Evolutionary conservation across 92 coral and sea anemone species (phyloP), one percentile per base, ranked within the genome.

Genomic region (Porites cylindrica): DNA sequence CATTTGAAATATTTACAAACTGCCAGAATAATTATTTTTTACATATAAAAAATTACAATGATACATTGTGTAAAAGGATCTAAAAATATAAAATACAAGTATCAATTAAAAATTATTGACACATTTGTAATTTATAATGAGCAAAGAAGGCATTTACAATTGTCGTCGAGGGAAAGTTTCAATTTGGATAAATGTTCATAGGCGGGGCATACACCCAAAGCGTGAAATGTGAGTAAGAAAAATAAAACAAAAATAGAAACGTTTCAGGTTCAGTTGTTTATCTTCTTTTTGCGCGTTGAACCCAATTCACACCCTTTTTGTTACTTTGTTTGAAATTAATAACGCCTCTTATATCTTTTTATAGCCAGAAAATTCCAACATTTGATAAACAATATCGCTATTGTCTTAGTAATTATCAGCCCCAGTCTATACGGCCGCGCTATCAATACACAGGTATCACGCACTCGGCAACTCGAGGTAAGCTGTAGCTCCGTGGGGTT

Each of bases 371-470:
- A 82, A 82, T 70, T 59, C 20, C 23, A 29, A 10, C 10, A 32
- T 20, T 20, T 38, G 76, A 12, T 70, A 82, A 21, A 82, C 86
- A 82, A 82, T 70, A 72, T 69, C 2, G 26, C 70, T 26, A 82
- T 82, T 82, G 86, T 82, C 61, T 82, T 53, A 6, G 16, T 7
- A 50, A 38, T 59, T 78, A 82, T 5, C 6, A 70, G 13, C 86
- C 61, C 86, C 86, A 82, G 86, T 70, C 86, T 82, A 38, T 70
- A n/a, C 74, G 77, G 72, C 84, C 86, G 86, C 78, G 77, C 77
- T 56, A 82, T 71, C 86, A 82, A 82, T 82, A 82, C 86, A 70
- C 24, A 19, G 86, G 64, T 58, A 82, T 82, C 86, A 82, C 86
- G 86, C 86, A 70, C 56, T 70, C 51, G 61, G 16, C 61, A 47